These are phyloP conservation scores for Chironomus striatipennis DNA, from an alignment of 1,140 invertebrate genomes.

Conservation along the genomic window DNA sequence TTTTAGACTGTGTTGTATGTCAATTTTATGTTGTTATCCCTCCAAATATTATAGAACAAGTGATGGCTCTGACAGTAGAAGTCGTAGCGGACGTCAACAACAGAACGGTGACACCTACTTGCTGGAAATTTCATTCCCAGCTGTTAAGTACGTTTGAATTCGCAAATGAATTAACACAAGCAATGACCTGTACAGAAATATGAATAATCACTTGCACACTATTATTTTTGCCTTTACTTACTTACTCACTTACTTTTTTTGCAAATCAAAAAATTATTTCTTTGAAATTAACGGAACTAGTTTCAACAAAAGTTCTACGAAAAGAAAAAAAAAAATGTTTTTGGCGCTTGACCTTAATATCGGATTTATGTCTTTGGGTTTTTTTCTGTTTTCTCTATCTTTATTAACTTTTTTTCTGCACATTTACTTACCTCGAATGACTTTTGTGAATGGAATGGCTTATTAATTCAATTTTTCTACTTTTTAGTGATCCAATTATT, in stretches of 20 bases:
- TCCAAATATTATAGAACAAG: conserved; percentile 19
- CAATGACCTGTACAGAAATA: neutral
- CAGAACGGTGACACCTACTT: conserved; percentile 70
- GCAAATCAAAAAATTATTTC: too few relatives aligned
- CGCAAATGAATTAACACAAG: neutral
- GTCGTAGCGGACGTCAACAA: conserved; percentile 55
- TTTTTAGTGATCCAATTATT: conserved; percentile 75
- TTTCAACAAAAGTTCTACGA: too few relatives aligned
- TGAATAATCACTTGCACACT: neutral
- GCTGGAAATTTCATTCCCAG: conserved; percentile 82
- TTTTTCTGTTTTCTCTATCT: neutral
- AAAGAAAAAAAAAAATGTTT: neutral
- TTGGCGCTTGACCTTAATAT: neutral
- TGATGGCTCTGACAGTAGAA: conserved; percentile 27
- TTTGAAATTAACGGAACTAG: too few relatives aligned
- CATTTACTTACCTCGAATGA: conserved; percentile 7
- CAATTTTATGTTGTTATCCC: conserved; percentile 27
- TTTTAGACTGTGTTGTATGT: neutral
- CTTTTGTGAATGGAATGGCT: neutral
- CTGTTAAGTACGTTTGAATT: conserved; percentile 75
- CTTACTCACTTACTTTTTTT: too few relatives aligned
- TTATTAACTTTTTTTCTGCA: neutral
- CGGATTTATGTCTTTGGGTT: neutral
- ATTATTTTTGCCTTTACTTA: neutral
- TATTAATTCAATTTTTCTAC: conserved; percentile 23